Base-by-base conservation (phyloP, 2,888 invertebrate species). In the Galeopsomyia nigrocyanea region DNA sequence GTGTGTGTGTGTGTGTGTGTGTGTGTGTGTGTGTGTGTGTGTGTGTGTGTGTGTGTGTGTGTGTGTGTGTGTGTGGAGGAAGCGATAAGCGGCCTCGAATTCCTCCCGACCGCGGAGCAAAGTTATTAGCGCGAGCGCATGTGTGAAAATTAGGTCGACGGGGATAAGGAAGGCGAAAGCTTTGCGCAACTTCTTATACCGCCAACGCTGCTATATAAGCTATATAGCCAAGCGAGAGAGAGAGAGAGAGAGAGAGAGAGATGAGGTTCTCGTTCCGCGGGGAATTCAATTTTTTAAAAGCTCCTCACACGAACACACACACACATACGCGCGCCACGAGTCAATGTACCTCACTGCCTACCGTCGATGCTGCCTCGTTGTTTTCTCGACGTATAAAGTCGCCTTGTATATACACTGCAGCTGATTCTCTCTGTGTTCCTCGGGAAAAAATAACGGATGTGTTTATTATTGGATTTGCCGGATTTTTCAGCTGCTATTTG, bases 211-310 rank as follows among this genome's bases (percentile, higher is more conserved):
- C 49, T 39, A 39, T 39, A 39, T 39, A 39, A 26, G 26, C 26
- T 26, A 26, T 26, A 26, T 26, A 26, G 26, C 26, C 5, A 26
- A 26, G 26, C 2, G 26, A 26, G 26, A 26, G 26, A 26, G 26
- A 26, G 26, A 26, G 26, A 26, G 26, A 26, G 26, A 26, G 26
- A 26, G 26, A 26, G 71, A 69, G 56, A 63, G 62, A 68, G 76
- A 75, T 75, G 75, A 76, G 78, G 70, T 71, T 67, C 73, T 74
- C 73, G 74, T 75, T 76, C 79, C 74, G 55, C 49, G 26, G 76
- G 75, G 75, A 79, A 79, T 79, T 74, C 78, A 76, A 80, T 80
- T 80, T 78, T 75, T 74, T 62, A 67, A 56, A 71, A 63, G 66
- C 63, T 39, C 39, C 39, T 39, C 39, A 39, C 39, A 39, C n/a